Evolutionary conservation across 37 sponge, comb jelly and placozoan genomes (phyloP), one percentile per base, ranked within the genome.

Genomic region (Mnemiopsis leidyi): DNA sequence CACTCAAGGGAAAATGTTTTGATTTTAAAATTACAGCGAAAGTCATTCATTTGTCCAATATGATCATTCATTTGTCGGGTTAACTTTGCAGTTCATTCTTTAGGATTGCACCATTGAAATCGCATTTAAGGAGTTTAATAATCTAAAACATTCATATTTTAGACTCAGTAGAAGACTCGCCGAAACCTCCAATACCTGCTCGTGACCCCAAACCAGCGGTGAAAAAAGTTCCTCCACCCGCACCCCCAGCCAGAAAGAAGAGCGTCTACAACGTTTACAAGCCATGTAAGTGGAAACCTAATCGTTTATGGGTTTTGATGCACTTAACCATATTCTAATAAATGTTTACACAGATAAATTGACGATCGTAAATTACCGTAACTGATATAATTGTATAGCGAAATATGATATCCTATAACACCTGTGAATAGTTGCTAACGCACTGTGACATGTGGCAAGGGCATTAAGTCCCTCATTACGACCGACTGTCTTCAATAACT

Each of bases 91-190:
- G n/a, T 18, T 28, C 75, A 71, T 71, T 28, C 5, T 13, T 18
- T 25, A n/a, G 2, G 5, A n/a, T 71, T 23, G 3, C 20, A 7
- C 20, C 75, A 71, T 71, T 71, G 20, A 29, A 29, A 71, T 71
- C n/a, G 3, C n/a, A n/a, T n/a, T n/a, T n/a, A n/a, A n/a, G n/a
- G n/a, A n/a, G n/a, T n/a, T n/a, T n/a, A n/a, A n/a, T n/a, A n/a
- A n/a, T n/a, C n/a, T n/a, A n/a, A n/a, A n/a, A n/a, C n/a, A n/a
- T n/a, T 71, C 2, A 32, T 35, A 18, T 69, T 79, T 29, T 31
- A 79, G 82, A 79, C 36, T 79, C 82, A 36, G 75, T 18, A 28
- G 82, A 79, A 33, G 82, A 79, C 21, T 31, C 82, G 7, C 37
- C 37, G 37, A 79, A 29, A 33, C 82, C 82, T 1, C 82, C 82